A percentile compares a stretch with the other conserved stretches of the same genome.
Conservation (phyloP, 2,113 vertebrate species). For the Dryoscopus gambensis region DNA sequence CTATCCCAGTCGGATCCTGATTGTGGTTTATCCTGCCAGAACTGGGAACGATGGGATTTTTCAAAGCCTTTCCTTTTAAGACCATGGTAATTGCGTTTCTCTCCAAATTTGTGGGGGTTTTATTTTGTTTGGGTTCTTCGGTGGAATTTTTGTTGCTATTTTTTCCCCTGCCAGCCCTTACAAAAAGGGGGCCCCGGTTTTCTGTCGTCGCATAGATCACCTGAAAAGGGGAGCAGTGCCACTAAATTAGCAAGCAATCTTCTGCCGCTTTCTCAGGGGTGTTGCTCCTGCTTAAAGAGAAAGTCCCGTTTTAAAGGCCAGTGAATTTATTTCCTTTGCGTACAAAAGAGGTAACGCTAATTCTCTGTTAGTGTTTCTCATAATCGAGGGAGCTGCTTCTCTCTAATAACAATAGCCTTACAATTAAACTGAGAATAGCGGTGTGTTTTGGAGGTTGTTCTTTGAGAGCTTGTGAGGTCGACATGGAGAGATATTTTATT, state of each 20-base stretch:
- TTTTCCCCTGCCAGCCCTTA: background rate
- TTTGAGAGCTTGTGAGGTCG: background rate
- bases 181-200: background rate
- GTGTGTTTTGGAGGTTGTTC: background rate
- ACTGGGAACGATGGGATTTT: background rate
- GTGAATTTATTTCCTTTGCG: background rate
- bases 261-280: background rate
- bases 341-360: background rate
- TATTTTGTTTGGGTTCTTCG: background rate
- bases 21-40: background rate
- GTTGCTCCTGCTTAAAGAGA: background rate
- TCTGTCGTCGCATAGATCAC: background rate
- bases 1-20: background rate
- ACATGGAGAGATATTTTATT: background rate
- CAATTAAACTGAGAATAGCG: background rate
- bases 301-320: background rate
- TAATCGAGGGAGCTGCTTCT: background rate
- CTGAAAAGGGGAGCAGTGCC: background rate
- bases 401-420: background rate
- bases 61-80: background rate
- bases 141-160: background rate
- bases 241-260: background rate
- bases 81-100: background rate
- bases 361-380: background rate
- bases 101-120: background rate